These are phyloP conservation scores for Plutomurus gul DNA, from an alignment of 1,140 invertebrate genomes.

Conservation along the genomic window DNA sequence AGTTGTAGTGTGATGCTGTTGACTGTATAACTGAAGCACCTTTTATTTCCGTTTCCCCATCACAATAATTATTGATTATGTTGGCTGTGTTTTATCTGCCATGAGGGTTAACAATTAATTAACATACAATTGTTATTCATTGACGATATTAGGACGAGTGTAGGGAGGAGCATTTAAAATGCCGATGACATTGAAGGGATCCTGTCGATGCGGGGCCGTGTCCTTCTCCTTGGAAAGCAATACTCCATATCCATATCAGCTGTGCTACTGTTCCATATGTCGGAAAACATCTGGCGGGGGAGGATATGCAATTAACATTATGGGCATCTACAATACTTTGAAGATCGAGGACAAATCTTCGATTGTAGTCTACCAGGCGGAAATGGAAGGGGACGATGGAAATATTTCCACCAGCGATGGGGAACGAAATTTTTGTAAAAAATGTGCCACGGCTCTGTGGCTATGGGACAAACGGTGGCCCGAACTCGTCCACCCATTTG, in stretches of 20 bases:
- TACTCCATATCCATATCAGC: constrained; percentile 26
- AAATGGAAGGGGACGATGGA: background rate
- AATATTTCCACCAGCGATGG: background rate
- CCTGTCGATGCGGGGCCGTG: constrained; percentile 5
- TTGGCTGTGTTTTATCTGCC: too few species aligned
- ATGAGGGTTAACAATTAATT: too few species aligned
- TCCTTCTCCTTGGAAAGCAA: constrained; percentile 21
- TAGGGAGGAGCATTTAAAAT: background rate
- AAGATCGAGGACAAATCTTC: background rate
- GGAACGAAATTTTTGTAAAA: constrained; percentile 2
- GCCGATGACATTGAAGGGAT: background rate
- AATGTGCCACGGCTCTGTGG: background rate
- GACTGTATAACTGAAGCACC: too few species aligned
- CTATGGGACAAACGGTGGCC: constrained; percentile 33
- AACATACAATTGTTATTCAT: too few species aligned
- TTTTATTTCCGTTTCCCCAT: too few species aligned
- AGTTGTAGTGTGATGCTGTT: too few species aligned
- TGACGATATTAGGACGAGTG: too few species aligned
- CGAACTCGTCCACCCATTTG: constrained; percentile 24
- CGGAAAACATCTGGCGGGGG: constrained; percentile 22
- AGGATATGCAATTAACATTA: constrained; percentile 34
- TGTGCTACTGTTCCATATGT: constrained; percentile 37
- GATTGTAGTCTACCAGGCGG: background rate
- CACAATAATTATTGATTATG: too few species aligned
- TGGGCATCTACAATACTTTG: background rate